Evolutionary conservation across 2,888 invertebrate species (phyloP), one percentile per base, ranked within the genome.

Genomic region (Selenia dentaria): DNA sequence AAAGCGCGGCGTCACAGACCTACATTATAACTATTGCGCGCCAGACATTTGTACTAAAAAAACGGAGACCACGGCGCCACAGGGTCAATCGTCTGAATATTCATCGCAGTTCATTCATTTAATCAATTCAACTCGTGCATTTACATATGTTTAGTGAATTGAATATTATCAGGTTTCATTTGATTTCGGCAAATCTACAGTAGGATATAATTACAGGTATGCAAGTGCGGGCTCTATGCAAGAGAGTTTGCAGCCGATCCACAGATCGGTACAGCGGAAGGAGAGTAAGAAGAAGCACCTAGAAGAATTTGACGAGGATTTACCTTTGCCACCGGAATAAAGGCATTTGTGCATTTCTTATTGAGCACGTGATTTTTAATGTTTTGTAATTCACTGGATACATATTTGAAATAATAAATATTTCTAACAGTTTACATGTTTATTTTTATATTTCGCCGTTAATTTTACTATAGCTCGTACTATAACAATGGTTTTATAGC

Each of bases 321-420:
- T 91, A 29, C 91, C 91, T 6, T 59, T 91, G 25, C 90, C 91
- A 1, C 90, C 89, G 1, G 91, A 91, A 52, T 90, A 68, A 26
- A 8, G 1, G 2, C 5, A 26, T 29, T 59, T 33, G 20, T 11
- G 12, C 24, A 6, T 32, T 18, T 1, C 4, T 5, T 6, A 18
- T 18, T 6, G 6, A 37, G 6, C 32, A 32, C 20, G 11, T 31
- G 18, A 22, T 9, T 6, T 24, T 40, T 41, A n/a, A 29, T 5
- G 27, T 31, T 40, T 41, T 43, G 4, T 43, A 42, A 42, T 14
- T 8, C 35, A 42, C 26, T 14, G n/a, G 20, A 45, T 25, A 49
- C 32, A 29, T 18, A 18, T 18, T 4, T 18, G 18, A 18, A 18
- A n/a, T n/a, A n/a, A n/a, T n/a, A n/a, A n/a, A n/a, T n/a, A n/a